Conservation (phyloP, 2,113 vertebrate species). For the Tympanuchus pallidicinctus region DNA sequence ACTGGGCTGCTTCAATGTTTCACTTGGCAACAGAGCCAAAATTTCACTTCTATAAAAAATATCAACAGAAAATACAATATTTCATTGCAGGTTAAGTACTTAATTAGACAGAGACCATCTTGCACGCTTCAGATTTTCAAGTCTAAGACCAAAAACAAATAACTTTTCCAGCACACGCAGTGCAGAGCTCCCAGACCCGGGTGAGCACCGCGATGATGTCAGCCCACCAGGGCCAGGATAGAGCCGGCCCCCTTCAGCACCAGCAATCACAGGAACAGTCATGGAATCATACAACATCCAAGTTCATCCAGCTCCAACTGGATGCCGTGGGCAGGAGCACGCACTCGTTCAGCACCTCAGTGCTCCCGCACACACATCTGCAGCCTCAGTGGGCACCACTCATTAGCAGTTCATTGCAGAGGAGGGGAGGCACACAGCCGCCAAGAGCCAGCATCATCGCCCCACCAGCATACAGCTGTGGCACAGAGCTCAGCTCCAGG, state of each 20-base stretch:
- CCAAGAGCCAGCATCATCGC: background rate
- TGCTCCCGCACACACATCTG: background rate
- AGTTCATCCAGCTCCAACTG: no score
- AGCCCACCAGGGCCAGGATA: background rate
- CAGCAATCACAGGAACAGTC: background rate
- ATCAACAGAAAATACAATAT: background rate
- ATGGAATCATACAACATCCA: no score
- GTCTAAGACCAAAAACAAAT: background rate
- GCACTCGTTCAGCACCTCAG: background rate
- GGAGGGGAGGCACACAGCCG: background rate
- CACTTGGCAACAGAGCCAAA: background rate
- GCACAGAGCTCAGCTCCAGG: background rate
- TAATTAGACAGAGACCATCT: slow-evolving; percentile 49
- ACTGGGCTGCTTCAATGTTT: background rate
- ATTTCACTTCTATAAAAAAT: background rate
- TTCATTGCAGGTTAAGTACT: slow-evolving; percentile 40
- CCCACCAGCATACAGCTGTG: background rate
- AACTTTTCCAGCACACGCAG: background rate
- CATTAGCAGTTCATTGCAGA: accelerated
- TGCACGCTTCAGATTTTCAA: background rate
- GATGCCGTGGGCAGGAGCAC: background rate
- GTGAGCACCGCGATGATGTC: no score
- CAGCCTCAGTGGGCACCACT: background rate
- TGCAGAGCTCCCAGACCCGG: background rate
- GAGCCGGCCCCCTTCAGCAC: background rate